Evolutionary conservation across 2,888 invertebrate genomes (phyloP).

Genomic region (Mylabris sibirica): DNA sequence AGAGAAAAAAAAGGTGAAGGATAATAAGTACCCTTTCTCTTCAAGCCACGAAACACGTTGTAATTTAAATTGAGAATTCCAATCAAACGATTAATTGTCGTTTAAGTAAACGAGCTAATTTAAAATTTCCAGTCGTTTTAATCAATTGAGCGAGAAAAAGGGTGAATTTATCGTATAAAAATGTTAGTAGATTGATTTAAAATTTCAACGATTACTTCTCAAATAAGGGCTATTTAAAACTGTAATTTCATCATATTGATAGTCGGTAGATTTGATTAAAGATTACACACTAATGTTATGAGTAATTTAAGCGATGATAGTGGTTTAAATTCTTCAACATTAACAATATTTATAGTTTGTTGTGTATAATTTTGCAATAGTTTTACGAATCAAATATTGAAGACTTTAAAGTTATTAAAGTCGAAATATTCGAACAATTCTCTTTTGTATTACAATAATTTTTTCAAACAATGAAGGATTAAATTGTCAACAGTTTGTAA

Average conservation of each 20-base stretch:
- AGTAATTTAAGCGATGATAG: not conserved
- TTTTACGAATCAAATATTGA: too few species aligned
- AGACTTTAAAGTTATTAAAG: too few species aligned
- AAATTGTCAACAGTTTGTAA: too few species aligned
- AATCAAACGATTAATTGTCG: not conserved
- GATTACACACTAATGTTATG: not conserved
- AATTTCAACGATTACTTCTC: not conserved
- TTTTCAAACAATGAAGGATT: too few species aligned
- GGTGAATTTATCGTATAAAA: not conserved
- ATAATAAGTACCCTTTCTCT: not conserved
- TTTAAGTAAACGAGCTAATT: not conserved
- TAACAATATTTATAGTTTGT: too few species aligned
- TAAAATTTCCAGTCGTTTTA: not conserved
- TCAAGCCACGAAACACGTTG: not conserved
- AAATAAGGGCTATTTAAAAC: not conserved
- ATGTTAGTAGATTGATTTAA: not conserved
- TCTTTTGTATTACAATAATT: too few species aligned
- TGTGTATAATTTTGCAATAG: too few species aligned
- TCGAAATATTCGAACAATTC: too few species aligned
- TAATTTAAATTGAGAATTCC: too few species aligned
- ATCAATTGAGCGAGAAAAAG: not conserved
- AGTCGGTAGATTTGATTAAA: not conserved
- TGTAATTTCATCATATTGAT: not conserved
- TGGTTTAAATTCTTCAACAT: not conserved
- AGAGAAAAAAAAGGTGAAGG: not conserved